Conservation (phyloP, 30 jellyfish, hydroid and myxozoan genomes). For the Cassiopea andromeda region DNA sequence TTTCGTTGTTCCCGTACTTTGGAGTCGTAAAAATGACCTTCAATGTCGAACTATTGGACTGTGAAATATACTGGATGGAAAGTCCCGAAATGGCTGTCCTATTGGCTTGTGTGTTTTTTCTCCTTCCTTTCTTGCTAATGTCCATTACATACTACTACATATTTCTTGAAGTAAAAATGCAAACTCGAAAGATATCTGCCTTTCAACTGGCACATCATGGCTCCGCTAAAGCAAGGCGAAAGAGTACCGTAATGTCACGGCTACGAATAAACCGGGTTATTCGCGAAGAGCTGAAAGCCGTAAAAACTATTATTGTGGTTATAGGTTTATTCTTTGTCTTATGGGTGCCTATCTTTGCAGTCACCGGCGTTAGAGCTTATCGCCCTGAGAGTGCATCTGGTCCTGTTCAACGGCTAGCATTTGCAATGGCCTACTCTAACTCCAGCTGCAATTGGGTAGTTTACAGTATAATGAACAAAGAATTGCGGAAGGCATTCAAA, state of each 20-base stretch:
- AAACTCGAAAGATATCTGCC: constrained; percentile 61
- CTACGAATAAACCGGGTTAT: constrained; percentile 40
- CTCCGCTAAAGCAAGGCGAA: background rate
- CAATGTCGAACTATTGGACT: constrained; percentile 67
- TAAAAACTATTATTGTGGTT: constrained; percentile 78
- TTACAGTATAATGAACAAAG: constrained; percentile 86
- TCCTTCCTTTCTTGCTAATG: constrained; percentile 68
- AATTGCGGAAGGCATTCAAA: constrained; percentile 72
- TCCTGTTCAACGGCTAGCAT: constrained; percentile 63
- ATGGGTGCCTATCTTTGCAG: constrained; percentile 86
- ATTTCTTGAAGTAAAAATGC: constrained; percentile 67
- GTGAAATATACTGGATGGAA: constrained; percentile 74
- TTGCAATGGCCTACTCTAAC: constrained; percentile 73
- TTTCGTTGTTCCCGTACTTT: constrained; percentile 81
- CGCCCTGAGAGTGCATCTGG: constrained; percentile 63
- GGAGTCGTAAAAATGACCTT: constrained; percentile 70
- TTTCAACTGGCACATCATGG: constrained; percentile 29
- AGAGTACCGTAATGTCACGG: constrained; percentile 13
- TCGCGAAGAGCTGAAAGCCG: constrained; percentile 84
- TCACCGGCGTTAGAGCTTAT: constrained; percentile 69
- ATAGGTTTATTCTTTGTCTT: constrained; percentile 80
- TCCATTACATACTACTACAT: constrained; percentile 56
- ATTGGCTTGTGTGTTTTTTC: constrained; percentile 55
- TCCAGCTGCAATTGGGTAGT: constrained; percentile 89
- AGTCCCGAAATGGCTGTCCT: constrained; percentile 62